Evolutionary conservation across 2,888 invertebrate genomes (phyloP), one percentile per base, ranked within the genome.

Genomic region (Drosophila mimetica): DNA sequence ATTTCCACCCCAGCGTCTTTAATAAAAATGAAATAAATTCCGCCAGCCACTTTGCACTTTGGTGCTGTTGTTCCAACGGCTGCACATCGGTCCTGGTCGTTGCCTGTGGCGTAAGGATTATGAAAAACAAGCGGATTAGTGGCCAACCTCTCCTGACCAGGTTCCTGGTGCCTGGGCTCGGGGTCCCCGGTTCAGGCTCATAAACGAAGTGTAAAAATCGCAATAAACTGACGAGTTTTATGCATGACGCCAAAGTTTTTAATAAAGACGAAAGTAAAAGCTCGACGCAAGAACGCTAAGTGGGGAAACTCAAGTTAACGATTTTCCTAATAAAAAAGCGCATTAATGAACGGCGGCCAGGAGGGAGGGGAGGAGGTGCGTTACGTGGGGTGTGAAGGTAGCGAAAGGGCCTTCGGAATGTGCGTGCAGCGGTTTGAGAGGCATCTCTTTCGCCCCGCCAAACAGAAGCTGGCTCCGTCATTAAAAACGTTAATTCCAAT

Each of bases 401-500:
- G 30, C 36, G 11, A 11, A 37, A 16, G 32, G 42, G 22, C 65
- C 63, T 36, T 53, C 52, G 22, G n/a, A 37, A 69, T 53, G 48
- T 70, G 69, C 70, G 69, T 70, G 72, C 64, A 53, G 52, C 51
- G 25, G 39, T 44, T 57, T 18, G 34, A 55, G 54, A 28, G 52
- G 42, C 20, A 59, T 46, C 51, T 39, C 70, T 65, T 60, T 25
- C 42, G 66, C 61, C 20, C 28, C 34, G 32, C 13, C 51, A 47
- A 28, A 67, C 58, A 50, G 32, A 36, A 44, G 66, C 47, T 39
- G 22, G 14, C 41, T 69, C 76, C 82, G 88, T 89, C 88, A 89
- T 89, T 89, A 88, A 90, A 89, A 89, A 87, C 83, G 82, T 84
- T 88, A 89, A 89, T 88, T 89, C 88, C 79, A 74, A 89, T 89